Base-by-base conservation (phyloP, 2,888 invertebrate genomes). In the Plemyria rubiginata region DNA sequence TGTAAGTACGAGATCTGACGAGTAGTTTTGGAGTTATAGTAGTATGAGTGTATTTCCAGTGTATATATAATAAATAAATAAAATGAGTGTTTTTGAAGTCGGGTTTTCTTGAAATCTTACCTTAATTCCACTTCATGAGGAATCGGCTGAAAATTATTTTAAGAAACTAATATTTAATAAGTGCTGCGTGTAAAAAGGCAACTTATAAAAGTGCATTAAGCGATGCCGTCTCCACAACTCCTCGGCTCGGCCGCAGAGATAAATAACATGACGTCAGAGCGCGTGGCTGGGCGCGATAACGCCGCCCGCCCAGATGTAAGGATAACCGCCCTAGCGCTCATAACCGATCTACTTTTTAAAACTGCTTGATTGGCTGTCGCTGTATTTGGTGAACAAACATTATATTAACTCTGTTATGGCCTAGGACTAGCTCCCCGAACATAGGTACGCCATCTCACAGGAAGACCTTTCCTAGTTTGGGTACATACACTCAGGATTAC, bases 231-330 rank as follows among this genome's bases (percentile, higher is more conserved):
- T 54, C 51, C 51, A 48, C 52, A 54, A 53, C 63, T 60, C 64
- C 60, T 64, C 36, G 11, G 2, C 11, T 12, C 53, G 29, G 49
- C 38, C 41, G 43, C 49, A 50, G 53, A 60, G 59, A 64, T 64
- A 60, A 60, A 64, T 64, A 64, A 64, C 64, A 61, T 61, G 62
- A 58, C 51, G 63, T 63, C 63, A 61, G 52, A 52, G 41, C 60
- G 68, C 66, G 62, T 65, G 61, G 65, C 54, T 41, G 32, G 60
- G 40, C 49, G 65, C 58, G 65, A 62, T 64, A 64, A 54, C 60
- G 64, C 60, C 64, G 56, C 55, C 63, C 63, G 59, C 59, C 63
- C 59, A 48, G 63, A 60, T 59, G 48, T 4, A 4, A 43, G 43
- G 64, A 60, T 64, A 64, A 60, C 63, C 60, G 60, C 60, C 60